phyloP scores from a whole-genome alignment of 2,797 vertebrate species.

The Hephaestus fuliginosus region DNA sequence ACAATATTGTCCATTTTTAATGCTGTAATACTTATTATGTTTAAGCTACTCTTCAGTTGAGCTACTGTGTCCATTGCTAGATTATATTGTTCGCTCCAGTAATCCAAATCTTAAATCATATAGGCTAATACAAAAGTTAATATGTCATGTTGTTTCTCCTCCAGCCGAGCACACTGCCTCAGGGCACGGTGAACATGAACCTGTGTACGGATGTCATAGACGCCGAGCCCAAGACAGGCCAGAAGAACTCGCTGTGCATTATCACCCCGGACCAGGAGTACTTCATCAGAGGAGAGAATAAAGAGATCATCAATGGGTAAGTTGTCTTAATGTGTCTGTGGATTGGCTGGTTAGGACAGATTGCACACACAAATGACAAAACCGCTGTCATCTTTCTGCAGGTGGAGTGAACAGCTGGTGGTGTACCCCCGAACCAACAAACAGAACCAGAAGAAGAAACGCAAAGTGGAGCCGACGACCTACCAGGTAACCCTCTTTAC shows the following conservation, averaged over 20 bases:
- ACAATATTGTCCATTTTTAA: neutral
- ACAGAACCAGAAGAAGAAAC: constrained; percentile 91
- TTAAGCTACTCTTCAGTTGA: neutral
- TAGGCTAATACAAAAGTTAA: neutral
- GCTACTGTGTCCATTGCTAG: neutral
- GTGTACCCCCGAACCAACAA: constrained; percentile 90
- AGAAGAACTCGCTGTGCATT: constrained; percentile 90
- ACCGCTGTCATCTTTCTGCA: constrained; percentile 43
- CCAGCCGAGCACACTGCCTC: constrained; percentile 88
- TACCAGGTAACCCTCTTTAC: constrained; percentile 79
- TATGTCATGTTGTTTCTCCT: constrained; percentile 31
- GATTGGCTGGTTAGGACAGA: neutral
- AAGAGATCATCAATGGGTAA: constrained; percentile 90
- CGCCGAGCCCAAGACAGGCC: constrained; percentile 88
- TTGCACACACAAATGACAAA: neutral
- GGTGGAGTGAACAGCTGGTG: constrained; percentile 88
- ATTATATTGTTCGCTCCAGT: neutral
- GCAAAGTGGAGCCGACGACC: constrained; percentile 88
- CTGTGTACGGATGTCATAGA: constrained; percentile 87
- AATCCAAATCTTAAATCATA: neutral
- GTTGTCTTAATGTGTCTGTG: neutral
- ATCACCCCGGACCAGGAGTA: constrained; percentile 89
- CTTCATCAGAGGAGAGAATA: constrained; percentile 89
- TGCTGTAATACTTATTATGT: neutral
- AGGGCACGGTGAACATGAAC: constrained; percentile 91